Evolutionary conservation across 2,888 invertebrate species (phyloP).

Genomic region (Slavum lentiscoides): DNA sequence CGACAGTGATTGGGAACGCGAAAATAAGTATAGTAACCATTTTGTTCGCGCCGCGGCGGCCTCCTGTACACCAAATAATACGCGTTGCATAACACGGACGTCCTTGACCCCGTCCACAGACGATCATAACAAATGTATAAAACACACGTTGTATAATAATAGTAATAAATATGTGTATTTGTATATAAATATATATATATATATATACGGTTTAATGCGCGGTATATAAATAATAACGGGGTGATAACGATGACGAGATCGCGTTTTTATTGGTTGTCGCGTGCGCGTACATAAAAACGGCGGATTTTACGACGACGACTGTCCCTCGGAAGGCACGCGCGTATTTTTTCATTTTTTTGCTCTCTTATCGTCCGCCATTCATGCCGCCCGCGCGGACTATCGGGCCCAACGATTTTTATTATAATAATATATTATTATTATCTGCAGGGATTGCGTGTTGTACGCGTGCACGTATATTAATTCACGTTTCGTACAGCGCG

Average conservation of each 20-base stretch:
- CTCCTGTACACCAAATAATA: neutral
- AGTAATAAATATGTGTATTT: neutral
- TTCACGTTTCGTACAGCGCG: too few relatives aligned
- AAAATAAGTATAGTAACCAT: too few relatives aligned
- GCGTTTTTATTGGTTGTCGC: conserved; percentile 38
- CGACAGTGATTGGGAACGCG: too few relatives aligned
- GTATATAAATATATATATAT: too few relatives aligned
- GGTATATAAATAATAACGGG: neutral
- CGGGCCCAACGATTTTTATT: neutral
- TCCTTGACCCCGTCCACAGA: conserved; percentile 19
- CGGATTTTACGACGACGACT: conserved; percentile 35
- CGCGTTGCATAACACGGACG: neutral
- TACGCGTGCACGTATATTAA: too few relatives aligned
- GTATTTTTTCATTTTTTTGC: neutral
- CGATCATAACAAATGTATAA: conserved; percentile 20
- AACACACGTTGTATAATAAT: neutral
- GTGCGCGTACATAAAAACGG: conserved; percentile 26
- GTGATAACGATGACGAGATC: conserved; percentile 10
- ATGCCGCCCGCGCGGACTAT: neutral
- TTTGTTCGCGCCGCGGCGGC: too few relatives aligned
- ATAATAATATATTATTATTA: too few relatives aligned
- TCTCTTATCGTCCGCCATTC: neutral
- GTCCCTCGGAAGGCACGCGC: neutral
- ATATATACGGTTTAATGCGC: too few relatives aligned
- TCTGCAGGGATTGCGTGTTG: too few relatives aligned